Base-by-base conservation (phyloP, 2,113 vertebrate species). In the Peucedramus taeniatus region DNA sequence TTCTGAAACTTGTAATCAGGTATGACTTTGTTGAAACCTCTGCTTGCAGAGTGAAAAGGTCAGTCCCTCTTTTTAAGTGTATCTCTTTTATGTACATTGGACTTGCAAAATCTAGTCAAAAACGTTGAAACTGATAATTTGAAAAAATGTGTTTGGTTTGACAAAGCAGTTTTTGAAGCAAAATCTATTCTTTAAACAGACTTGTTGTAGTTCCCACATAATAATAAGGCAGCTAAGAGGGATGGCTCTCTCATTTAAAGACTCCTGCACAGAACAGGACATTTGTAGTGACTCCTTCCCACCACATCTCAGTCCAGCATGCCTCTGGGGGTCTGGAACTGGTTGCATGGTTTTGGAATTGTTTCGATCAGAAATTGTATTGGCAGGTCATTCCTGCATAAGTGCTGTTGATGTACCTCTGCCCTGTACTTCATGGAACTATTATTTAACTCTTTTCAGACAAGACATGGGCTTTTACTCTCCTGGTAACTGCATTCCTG, bases 41-140 rank as follows among this genome's bases (percentile, higher is more conserved):
- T 94, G 91, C 91, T 97, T 94, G 72, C 94, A 97, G 69, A 92
- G 94, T 82, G 77, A 84, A 96, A 96, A 96, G 96, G 96, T 97
- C 95, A 72, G 18, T 40, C 40, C 84, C 81, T 66, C 54, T 90
- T 39, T 92, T 77, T 85, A 93, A 91, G 53, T 69, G 92, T 84
- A 79, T 51, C 54, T 83, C 35, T 81, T 83, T 86, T 95, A 87
- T 24, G 65, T 94, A 91, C 89, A 68, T 74, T 84, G 37, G 51
- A n/a, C 91, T 97, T 97, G 89, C 93, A 94, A 95, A 97, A 96
- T 69, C 77, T 53, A 22, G 77, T 68, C 1, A 72, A 56, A 93
- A 91, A 16, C 4, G 0, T 87, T 61, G 81, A 75, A 94, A 78
- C 60, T 44, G 51, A 57, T 87, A 75, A 77, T 92, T 91, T 57